Evolutionary conservation across 2,888 invertebrate species (phyloP).

Genomic region (Spicauda simplicius): DNA sequence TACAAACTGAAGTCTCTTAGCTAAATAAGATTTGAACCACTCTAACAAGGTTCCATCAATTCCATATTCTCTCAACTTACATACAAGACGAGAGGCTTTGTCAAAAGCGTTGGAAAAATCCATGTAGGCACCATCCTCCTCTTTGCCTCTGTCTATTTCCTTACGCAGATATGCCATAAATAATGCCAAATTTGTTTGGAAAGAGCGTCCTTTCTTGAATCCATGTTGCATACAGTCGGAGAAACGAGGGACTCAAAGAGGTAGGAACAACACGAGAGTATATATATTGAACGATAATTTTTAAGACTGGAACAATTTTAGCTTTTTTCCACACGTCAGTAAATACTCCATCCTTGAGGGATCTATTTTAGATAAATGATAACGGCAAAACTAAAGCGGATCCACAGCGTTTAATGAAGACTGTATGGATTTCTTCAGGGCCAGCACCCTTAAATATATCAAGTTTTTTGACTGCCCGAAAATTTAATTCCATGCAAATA

Average conservation of each 20-base stretch:
- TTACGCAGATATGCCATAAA: not conserved
- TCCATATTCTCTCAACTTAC: conserved; percentile 26
- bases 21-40: conserved; percentile 38
- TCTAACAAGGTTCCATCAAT: conserved; percentile 29
- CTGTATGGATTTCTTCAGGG: no score
- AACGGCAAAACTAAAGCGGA: no score
- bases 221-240: not conserved
- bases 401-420: no score
- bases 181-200: conserved; percentile 23
- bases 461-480: no score
- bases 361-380: no score
- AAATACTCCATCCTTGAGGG: conserved; percentile 20
- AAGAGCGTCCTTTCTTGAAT: no score
- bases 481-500: no score
- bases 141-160: conserved; percentile 16
- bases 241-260: not conserved
- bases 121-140: conserved; percentile 33
- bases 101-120: conserved; percentile 29
- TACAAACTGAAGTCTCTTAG: conserved; percentile 31
- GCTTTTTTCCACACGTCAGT: no score
- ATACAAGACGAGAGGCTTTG: not conserved
- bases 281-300: not conserved
- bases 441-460: no score
- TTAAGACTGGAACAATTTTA: no score
- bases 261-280: conserved; percentile 3